Base-by-base conservation (phyloP, 2,888 invertebrate genomes). In the Galerucella nymphaeae region DNA sequence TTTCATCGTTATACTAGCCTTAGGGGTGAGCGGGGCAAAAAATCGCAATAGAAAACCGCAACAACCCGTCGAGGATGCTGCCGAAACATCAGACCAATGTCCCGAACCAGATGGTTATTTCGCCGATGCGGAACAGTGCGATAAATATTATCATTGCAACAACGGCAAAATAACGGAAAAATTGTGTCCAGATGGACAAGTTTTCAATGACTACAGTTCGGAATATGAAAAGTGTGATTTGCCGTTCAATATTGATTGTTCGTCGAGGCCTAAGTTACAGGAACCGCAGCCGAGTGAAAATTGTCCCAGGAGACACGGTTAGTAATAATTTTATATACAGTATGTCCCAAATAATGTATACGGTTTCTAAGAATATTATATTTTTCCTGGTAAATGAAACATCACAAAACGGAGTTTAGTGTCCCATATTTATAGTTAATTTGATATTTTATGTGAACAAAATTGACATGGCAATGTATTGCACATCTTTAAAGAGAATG, bases 171-270 rank as follows among this genome's bases (percentile, higher is more conserved):
- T 92, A 69, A 93, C 90, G 1, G 94, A 93, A 82, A 94, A 93
- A 84, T 88, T 96, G 3, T 96, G 96, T 78, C 93, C 95, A 0
- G 96, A 96, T 84, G 96, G 96, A 23, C 92, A 95, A 89, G 95
- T 96, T 66, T 96, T 96, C 88, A 95, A 96, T 80, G 96, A 95
- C 86, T 95, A 91, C 86, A 93, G 93, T 79, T 89, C 91, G 2
- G 90, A 91, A 72, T 92, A 94, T 71, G 96, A 96, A 85, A 96
- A 96, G 83, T 96, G 96, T 81, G 96, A 96, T 85, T 87, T 95
- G 77, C 95, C 95, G 0, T 94, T 94, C 86, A 95, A 95, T 82
- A 91, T 96, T 73, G 96, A 96, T 85, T 96, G 96, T 87, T 89
- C 90, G 0, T 91, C 93, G 77, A 89, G 96, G 73, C 90, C 93